A percentile compares a stretch with the other conserved stretches of the same genome.
Conservation (phyloP, 2,888 invertebrate genomes). For the Caenorhabditis sulstoni region DNA sequence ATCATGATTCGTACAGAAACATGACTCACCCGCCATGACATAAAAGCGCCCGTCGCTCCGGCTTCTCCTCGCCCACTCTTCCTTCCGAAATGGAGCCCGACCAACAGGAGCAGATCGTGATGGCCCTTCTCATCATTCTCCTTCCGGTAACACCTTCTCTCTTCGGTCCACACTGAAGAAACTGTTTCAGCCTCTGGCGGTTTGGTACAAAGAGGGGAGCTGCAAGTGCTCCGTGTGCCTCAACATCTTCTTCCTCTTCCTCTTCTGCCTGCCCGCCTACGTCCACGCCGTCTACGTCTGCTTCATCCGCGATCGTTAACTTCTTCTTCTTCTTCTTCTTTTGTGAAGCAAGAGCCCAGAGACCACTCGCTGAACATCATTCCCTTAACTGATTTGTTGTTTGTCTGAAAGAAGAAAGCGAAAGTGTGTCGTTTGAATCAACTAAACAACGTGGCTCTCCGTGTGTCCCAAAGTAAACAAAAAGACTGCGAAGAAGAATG, state of each 20-base stretch:
- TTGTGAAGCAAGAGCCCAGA: too few relatives aligned
- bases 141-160: constrained; percentile 51
- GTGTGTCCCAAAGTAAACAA: too few relatives aligned
- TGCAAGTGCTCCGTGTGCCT: constrained; percentile 58
- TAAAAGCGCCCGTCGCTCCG: neutral
- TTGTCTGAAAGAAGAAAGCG: too few relatives aligned
- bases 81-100: constrained; percentile 28
- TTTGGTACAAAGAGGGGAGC: constrained; percentile 55
- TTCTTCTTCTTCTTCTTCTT: too few relatives aligned
- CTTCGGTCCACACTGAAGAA: neutral
- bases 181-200: constrained; percentile 60
- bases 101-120: constrained; percentile 58
- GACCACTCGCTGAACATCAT: too few relatives aligned
- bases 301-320: constrained; percentile 37
- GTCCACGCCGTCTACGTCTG: constrained; percentile 68
- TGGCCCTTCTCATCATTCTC: constrained; percentile 59
- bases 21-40: constrained; percentile 1
- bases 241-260: constrained; percentile 55
- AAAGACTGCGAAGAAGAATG: too few relatives aligned
- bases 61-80: neutral
- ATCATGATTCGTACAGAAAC: neutral
- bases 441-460: too few relatives aligned
- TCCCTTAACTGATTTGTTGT: too few relatives aligned
- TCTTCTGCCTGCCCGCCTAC: constrained; percentile 57
- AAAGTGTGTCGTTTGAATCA: too few relatives aligned